These are phyloP conservation scores for Sebastes taczanowskii DNA, from an alignment of 2,797 vertebrate genomes.

Conservation along the genomic window DNA sequence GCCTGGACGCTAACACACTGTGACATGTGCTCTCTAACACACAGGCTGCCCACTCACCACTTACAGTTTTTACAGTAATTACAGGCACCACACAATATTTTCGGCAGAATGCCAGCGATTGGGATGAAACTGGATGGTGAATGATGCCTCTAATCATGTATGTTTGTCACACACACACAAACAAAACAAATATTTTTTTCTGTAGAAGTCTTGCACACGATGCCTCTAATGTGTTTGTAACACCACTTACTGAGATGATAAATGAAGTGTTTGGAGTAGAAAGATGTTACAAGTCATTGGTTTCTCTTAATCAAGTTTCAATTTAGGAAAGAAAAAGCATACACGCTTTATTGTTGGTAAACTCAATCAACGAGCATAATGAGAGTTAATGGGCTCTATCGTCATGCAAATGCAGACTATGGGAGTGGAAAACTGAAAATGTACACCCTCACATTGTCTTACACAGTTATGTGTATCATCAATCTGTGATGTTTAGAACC, in stretches of 20 bases:
- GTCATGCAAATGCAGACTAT: constrained; percentile 40
- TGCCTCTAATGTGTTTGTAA: constrained; percentile 20
- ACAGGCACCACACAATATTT: constrained; percentile 28
- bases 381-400: constrained; percentile 57
- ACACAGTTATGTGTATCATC: constrained; percentile 35
- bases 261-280: constrained; percentile 45
- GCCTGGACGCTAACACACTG: constrained; percentile 67
- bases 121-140: constrained; percentile 14
- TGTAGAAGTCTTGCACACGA: background rate
- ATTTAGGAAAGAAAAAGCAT: constrained; percentile 34
- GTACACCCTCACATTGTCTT: constrained; percentile 11
- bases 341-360: constrained; percentile 47
- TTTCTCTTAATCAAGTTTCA: constrained; percentile 65
- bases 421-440: constrained; percentile 21
- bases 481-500: constrained; percentile 42
- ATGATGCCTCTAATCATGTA: background rate
- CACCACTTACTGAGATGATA: constrained; percentile 53
- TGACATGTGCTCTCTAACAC: constrained; percentile 74
- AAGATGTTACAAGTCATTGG: constrained; percentile 45
- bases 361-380: constrained; percentile 62
- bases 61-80: constrained; percentile 60
- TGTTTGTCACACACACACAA: background rate
- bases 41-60: constrained; percentile 59
- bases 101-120: constrained; percentile 19
- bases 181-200: background rate